phyloP scores from a whole-genome alignment of 2,113 vertebrate species.

The Psilopsiagon aurifrons region DNA sequence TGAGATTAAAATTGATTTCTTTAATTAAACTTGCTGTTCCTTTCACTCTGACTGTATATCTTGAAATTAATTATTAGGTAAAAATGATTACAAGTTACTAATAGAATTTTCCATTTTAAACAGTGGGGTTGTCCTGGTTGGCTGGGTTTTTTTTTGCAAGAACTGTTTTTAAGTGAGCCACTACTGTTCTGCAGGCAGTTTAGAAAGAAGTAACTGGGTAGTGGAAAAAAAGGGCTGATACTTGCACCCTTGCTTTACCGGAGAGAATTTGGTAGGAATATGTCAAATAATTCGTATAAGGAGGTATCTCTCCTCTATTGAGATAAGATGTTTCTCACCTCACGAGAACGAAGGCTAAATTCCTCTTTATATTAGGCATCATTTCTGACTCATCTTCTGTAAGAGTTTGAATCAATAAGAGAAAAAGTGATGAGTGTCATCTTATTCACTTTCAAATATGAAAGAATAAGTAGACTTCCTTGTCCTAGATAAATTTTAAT shows the following conservation, averaged over 20 bases:
- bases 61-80: neutral
- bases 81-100: neutral
- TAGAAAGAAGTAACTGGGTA: neutral
- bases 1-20: neutral
- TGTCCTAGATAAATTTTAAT: neutral
- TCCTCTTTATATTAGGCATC: neutral
- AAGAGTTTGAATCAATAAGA: neutral
- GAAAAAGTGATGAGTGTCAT: neutral
- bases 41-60: neutral
- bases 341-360: neutral
- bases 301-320: neutral
- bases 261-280: neutral
- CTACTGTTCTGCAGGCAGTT: neutral
- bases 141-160: accelerated
- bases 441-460: neutral
- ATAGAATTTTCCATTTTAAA: neutral
- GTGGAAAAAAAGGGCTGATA: neutral
- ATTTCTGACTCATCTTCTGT: neutral
- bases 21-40: neutral
- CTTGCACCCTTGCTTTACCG: neutral
- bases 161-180: neutral
- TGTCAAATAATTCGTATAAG: neutral
- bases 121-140: accelerated
- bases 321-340: neutral
- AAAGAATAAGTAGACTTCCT: neutral